Evolutionary conservation across 2,888 invertebrate species (phyloP).

Genomic region (Lithosia quadra): DNA sequence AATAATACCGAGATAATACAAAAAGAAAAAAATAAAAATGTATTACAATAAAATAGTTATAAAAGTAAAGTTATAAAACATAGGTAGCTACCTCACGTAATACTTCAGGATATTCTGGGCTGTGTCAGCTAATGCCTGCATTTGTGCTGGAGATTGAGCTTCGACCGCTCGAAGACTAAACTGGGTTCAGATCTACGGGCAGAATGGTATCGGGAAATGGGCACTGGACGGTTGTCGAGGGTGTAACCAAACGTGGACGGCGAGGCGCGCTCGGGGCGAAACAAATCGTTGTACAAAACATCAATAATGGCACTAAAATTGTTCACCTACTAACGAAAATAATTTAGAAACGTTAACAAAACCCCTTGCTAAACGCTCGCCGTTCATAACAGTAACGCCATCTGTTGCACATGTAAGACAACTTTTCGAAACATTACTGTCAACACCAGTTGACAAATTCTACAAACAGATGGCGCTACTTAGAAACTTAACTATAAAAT

Average conservation of each 20-base stretch:
- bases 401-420: slow-evolving; percentile 14
- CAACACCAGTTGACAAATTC: not conserved
- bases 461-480: slow-evolving; percentile 26
- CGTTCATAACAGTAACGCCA: slow-evolving; percentile 23
- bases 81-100: slow-evolving; percentile 75
- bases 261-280: slow-evolving; percentile 30
- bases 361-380: slow-evolving; percentile 29
- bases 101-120: slow-evolving; percentile 48
- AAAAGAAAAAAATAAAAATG: slow-evolving; percentile 62
- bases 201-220: slow-evolving; percentile 61
- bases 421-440: slow-evolving; percentile 4
- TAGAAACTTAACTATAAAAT: slow-evolving; percentile 47
- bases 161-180: slow-evolving; percentile 44
- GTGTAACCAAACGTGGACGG: slow-evolving; percentile 31
- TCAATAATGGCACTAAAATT: slow-evolving; percentile 59
- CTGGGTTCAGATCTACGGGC: slow-evolving; percentile 65
- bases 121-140: slow-evolving; percentile 53
- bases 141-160: slow-evolving; percentile 63
- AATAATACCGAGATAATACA: slow-evolving; percentile 79
- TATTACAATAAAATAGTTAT: slow-evolving; percentile 51
- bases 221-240: slow-evolving; percentile 78
- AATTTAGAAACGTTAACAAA: slow-evolving; percentile 51
- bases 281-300: slow-evolving; percentile 48
- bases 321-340: slow-evolving; percentile 51
- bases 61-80: slow-evolving; percentile 34